These are phyloP conservation scores for Hepsetus odoe DNA, from an alignment of 2,113 vertebrate species.

Conservation along the genomic window DNA sequence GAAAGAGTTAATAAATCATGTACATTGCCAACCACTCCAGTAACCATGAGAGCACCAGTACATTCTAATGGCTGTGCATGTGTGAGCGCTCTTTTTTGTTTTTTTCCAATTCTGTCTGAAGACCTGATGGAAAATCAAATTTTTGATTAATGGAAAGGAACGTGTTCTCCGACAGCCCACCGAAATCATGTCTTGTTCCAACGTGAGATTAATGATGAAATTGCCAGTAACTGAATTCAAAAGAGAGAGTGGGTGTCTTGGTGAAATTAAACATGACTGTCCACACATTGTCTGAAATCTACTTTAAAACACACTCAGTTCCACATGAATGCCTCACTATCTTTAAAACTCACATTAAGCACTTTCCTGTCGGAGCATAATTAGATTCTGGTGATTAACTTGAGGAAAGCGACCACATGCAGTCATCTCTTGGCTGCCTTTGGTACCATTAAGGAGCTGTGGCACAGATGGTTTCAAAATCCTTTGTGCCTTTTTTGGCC, in stretches of 20 bases:
- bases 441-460: constrained; percentile 67
- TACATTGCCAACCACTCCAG: no score
- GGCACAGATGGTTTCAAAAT: constrained; percentile 75
- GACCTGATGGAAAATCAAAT: constrained; percentile 27
- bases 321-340: constrained; percentile 49
- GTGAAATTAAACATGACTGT: constrained; percentile 2
- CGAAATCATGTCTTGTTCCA: constrained; percentile 60
- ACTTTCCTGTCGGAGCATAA: constrained; percentile 56
- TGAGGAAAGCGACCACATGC: constrained; percentile 55
- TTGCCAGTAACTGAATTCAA: constrained; percentile 60
- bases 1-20: no score
- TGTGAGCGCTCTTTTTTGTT: no score
- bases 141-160: constrained; percentile 71
- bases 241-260: background rate
- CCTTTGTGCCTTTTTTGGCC: constrained; percentile 62
- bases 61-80: no score
- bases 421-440: constrained; percentile 67
- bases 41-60: no score
- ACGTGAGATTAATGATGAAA: constrained; percentile 66
- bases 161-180: constrained; percentile 63
- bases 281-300: constrained; percentile 9
- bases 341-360: constrained; percentile 52
- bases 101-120: constrained; percentile 15
- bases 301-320: constrained; percentile 12
- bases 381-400: constrained; percentile 75